Base-by-base conservation (phyloP, 2,113 vertebrate species). In the Lophius piscatorius region DNA sequence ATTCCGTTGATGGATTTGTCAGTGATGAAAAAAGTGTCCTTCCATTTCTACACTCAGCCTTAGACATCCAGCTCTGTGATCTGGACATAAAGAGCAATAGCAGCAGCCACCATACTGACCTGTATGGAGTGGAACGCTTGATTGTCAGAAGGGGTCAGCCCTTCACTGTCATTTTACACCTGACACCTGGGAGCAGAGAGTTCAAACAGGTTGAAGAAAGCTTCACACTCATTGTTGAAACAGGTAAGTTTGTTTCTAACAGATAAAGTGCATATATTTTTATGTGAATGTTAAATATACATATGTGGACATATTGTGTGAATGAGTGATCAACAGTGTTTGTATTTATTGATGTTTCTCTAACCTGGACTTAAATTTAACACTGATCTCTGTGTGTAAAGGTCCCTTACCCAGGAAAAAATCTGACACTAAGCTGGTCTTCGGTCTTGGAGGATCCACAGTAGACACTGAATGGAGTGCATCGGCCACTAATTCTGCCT, bases 61-160 rank as follows among this genome's bases (percentile, higher is more conserved):
- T 95, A 70, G 40, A 90, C 26, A 76, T 96, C 29, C 90, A 94
- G 20, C 57, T 47, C 0, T 93, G 88, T 56, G 92, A 97, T 78
- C 84, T 96, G 79, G 76, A 93, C 52, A 84, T 90, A 5, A 82
- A 89, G 38, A 62, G 11, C 63, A 98, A 98, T 2, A 90, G 84
- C 42, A 73, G 0, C 4, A 86, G 84, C 50, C 95, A 97, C 81
- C 80, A 89, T 18, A 95, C 94, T 0, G 76, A 83, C 0, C 89
- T 75, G 34, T 84, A 77, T 62, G 84, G 88, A 46, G 45, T 36
- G 24, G 11, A 81, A 31, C 79, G 57, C 47, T 86, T 98, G 82
- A 85, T 96, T 7, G 76, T 96, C 12, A 84, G 95, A 14, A 85
- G 95, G 9, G 95, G 94, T 0, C 94, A 95, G 80, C 78, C 88